These are phyloP conservation scores for Alloscopus bannaensis DNA, from an alignment of 2,888 invertebrate genomes.

Conservation along the genomic window DNA sequence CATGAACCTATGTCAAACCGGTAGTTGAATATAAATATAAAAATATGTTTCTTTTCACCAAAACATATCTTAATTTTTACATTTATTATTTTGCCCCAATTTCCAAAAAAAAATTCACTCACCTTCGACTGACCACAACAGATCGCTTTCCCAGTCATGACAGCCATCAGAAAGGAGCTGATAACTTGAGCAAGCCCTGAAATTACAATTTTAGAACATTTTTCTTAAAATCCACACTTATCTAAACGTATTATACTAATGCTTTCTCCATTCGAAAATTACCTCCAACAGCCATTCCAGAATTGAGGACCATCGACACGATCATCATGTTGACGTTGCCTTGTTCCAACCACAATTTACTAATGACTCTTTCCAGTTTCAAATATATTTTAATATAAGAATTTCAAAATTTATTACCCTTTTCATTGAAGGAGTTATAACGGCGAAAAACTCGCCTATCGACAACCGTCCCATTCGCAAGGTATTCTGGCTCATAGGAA, in stretches of 20 bases:
- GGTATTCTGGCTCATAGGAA: not conserved
- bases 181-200: conserved; percentile 53
- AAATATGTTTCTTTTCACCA: too few species aligned
- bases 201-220: too few species aligned
- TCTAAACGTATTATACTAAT: too few species aligned
- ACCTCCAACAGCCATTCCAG: conserved; percentile 41
- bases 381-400: too few species aligned
- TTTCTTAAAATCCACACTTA: too few species aligned
- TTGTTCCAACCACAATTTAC: too few species aligned
- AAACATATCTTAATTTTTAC: not conserved
- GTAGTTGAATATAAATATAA: not conserved
- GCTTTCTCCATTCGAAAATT: too few species aligned
- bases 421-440: too few species aligned
- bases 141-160: conserved; percentile 63
- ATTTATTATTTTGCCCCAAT: too few species aligned
- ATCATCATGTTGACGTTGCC: conserved; percentile 17
- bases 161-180: conserved; percentile 58
- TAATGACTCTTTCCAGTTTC: too few species aligned
- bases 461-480: not conserved
- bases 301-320: conserved; percentile 32
- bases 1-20: conserved; percentile 55
- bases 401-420: too few species aligned
- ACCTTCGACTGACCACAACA: conserved; percentile 67
- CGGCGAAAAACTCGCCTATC: not conserved
- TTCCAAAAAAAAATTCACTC: not conserved